Percentiles rank a stretch among this genome's conserved stretches.
These are phyloP conservation scores for Sycobia sp. DNA, from an alignment of 1,140 invertebrate genomes.

Conservation along the genomic window DNA sequence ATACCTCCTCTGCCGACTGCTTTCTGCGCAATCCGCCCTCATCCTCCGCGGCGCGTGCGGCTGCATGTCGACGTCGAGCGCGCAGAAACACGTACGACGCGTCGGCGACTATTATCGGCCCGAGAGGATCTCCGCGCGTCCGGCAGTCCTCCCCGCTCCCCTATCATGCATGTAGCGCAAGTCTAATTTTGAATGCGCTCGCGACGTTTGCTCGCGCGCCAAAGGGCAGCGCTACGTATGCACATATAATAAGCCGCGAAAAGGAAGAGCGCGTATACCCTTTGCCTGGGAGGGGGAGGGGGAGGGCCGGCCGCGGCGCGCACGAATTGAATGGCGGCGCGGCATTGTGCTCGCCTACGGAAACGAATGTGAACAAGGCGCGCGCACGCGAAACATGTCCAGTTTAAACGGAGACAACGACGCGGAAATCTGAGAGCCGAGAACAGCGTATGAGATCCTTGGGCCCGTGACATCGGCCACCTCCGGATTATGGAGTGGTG, in stretches of 20 bases:
- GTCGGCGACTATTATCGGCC: slow-evolving; percentile 15
- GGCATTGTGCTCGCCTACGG: slow-evolving; percentile 23
- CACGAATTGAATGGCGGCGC: slow-evolving; percentile 12
- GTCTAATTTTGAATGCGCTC: too few species aligned
- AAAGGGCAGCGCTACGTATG: background rate
- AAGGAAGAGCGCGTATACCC: background rate
- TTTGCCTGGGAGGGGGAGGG: background rate
- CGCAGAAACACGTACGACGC: slow-evolving; percentile 15
- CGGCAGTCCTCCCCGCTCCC: too few species aligned
- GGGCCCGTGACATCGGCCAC: background rate
- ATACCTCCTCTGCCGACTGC: too few species aligned
- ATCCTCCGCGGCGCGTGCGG: too few species aligned
- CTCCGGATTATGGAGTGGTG: background rate
- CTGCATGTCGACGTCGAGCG: slow-evolving; percentile 7
- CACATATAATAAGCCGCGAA: too few species aligned
- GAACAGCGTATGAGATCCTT: too few species aligned
- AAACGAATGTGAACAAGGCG: slow-evolving; percentile 21
- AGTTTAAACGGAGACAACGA: background rate
- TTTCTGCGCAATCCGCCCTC: too few species aligned
- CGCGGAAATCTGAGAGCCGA: slow-evolving; percentile 30
- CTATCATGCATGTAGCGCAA: too few species aligned
- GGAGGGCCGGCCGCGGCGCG: background rate
- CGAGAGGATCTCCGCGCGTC: slow-evolving; percentile 14
- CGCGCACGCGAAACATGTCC: background rate
- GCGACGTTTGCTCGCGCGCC: background rate